These are phyloP conservation scores for Idaea straminata DNA, from an alignment of 2,888 invertebrate genomes.

Conservation along the genomic window DNA sequence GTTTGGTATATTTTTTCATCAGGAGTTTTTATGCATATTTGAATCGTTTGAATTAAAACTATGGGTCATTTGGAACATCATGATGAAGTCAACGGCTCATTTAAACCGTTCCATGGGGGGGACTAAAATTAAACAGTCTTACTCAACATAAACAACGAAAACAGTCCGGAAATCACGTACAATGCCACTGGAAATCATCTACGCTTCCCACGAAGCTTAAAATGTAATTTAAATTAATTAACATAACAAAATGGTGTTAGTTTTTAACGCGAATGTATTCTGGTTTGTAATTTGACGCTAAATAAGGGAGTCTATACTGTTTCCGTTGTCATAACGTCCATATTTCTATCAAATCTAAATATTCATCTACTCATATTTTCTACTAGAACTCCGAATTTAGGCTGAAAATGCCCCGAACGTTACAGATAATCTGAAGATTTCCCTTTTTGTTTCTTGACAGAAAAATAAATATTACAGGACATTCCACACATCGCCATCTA, in stretches of 20 bases:
- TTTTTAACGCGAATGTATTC: slow-evolving; percentile 9
- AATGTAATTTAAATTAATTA: slow-evolving; percentile 49
- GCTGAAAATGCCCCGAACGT: too few species aligned
- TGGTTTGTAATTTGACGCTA: not conserved
- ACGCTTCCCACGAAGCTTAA: slow-evolving; percentile 43
- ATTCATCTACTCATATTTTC: too few species aligned
- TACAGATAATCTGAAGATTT: too few species aligned
- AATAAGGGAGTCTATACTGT: slow-evolving; percentile 6
- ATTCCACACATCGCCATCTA: too few species aligned
- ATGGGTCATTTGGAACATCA: not conserved
- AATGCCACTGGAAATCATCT: slow-evolving; percentile 33
- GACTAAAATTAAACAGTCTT: not conserved
- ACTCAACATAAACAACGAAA: not conserved
- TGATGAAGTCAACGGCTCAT: not conserved
- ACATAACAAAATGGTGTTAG: slow-evolving; percentile 40
- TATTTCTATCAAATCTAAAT: slow-evolving; percentile 13
- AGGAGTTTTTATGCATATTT: not conserved
- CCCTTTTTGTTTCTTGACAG: too few species aligned
- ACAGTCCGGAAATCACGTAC: slow-evolving; percentile 29
- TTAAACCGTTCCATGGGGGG: not conserved
- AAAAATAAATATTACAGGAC: too few species aligned
- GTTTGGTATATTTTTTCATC: not conserved
- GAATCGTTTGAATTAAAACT: not conserved
- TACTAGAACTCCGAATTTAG: too few species aligned
- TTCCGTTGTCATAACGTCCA: slow-evolving; percentile 14